Evolutionary conservation across 2,888 invertebrate species (phyloP).

Genomic region (Caenorhabditis sinica): DNA sequence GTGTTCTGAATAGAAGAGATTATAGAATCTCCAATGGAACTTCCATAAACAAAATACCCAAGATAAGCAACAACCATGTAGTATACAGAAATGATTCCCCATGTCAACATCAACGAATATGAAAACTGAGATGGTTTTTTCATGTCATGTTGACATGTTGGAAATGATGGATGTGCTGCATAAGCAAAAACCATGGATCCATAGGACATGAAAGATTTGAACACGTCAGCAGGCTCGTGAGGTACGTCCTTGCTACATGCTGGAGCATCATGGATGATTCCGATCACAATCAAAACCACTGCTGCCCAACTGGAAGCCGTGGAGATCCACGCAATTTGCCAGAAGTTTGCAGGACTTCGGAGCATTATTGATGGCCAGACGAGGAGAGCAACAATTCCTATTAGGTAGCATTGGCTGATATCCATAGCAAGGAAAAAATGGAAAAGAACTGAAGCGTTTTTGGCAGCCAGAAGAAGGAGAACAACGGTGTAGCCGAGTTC

Average conservation of each 20-base stretch:
- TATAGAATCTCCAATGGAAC: constrained; percentile 64
- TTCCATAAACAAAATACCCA: constrained; percentile 66
- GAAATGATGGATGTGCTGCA: constrained; percentile 69
- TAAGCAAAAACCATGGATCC: constrained; percentile 67
- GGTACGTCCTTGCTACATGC: constrained; percentile 55
- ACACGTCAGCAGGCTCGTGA: constrained; percentile 34
- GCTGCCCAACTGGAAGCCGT: constrained; percentile 66
- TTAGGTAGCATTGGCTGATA: constrained; percentile 66
- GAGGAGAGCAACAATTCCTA: constrained; percentile 61
- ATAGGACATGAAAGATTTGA: constrained; percentile 65
- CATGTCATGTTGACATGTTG: constrained; percentile 79
- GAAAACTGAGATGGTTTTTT: constrained; percentile 70
- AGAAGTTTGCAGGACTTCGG: constrained; percentile 69
- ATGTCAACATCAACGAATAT: constrained; percentile 68
- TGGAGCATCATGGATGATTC: constrained; percentile 60
- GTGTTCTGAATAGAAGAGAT: constrained; percentile 67
- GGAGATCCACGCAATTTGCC: constrained; percentile 67
- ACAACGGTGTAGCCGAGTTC: constrained; percentile 67
- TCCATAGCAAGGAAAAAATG: constrained; percentile 67
- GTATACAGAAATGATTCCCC: constrained; percentile 60
- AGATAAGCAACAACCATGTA: constrained; percentile 58
- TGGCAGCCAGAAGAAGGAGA: constrained; percentile 62
- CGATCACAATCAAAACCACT: constrained; percentile 57
- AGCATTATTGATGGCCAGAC: constrained; percentile 71
- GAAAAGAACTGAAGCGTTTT: constrained; percentile 64